A percentile compares a stretch with the other conserved stretches of the same genome.
Evolutionary conservation across 2,888 invertebrate species (phyloP).

Genomic region (Anticlea derivata): DNA sequence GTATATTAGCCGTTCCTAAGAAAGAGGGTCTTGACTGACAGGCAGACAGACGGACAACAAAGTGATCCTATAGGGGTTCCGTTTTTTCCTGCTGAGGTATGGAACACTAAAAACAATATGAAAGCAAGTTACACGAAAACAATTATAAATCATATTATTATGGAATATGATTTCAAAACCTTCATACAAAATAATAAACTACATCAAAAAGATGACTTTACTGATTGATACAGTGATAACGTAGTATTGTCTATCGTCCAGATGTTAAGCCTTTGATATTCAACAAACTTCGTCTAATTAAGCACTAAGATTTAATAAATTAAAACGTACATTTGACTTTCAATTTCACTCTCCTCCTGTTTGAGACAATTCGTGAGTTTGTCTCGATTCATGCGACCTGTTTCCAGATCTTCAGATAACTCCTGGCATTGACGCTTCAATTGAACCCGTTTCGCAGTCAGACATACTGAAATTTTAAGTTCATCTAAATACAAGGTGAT

Average conservation of each 20-base stretch:
- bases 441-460: conserved; percentile 63
- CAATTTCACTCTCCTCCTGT: conserved; percentile 48
- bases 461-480: conserved; percentile 46
- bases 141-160: too few species aligned
- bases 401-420: conserved; percentile 45
- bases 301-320: conserved; percentile 5
- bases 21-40: too few species aligned
- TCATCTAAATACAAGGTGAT: background rate
- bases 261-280: conserved; percentile 1
- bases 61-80: too few species aligned
- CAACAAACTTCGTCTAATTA: conserved; percentile 12
- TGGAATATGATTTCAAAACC: too few species aligned
- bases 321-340: conserved; percentile 49
- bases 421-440: conserved; percentile 59
- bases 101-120: too few species aligned
- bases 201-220: too few species aligned
- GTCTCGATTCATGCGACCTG: conserved; percentile 39
- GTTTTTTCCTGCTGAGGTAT: too few species aligned
- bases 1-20: too few species aligned
- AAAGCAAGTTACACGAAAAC: too few species aligned
- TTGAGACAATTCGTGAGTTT: conserved; percentile 45
- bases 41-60: too few species aligned
- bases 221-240: too few species aligned
- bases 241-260: background rate
- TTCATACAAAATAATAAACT: too few species aligned